A percentile compares a stretch with the other conserved stretches of the same genome.
Conservation (phyloP, 2,797 vertebrate genomes). For the Toxotes lorentzi region DNA sequence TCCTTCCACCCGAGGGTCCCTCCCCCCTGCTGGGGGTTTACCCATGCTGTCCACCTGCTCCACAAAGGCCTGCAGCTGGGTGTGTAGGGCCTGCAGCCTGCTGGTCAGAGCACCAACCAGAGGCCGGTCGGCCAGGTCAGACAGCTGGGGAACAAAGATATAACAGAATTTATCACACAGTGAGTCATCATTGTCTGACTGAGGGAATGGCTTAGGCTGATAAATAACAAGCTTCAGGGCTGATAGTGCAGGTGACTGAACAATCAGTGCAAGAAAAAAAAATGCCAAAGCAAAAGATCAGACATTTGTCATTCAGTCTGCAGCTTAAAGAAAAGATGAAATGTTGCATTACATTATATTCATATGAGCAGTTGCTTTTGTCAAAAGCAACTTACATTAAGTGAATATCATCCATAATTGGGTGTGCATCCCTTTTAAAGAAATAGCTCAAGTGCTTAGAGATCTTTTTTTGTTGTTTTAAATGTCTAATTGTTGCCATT, state of each 20-base stretch:
- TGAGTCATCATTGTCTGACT: background rate
- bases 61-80: slow-evolving; percentile 90
- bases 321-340: background rate
- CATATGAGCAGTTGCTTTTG: background rate
- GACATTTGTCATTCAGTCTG: slow-evolving; percentile 6
- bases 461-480: too few species aligned
- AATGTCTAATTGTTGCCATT: background rate
- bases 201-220: background rate
- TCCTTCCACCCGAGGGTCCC: slow-evolving; percentile 82
- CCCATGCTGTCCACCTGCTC: slow-evolving; percentile 89
- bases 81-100: slow-evolving; percentile 90
- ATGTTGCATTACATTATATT: background rate
- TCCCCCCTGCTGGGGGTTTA: slow-evolving; percentile 72
- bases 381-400: background rate
- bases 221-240: background rate
- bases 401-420: too few species aligned
- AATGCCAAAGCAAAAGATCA: background rate
- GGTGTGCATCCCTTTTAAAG: too few species aligned
- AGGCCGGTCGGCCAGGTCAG: slow-evolving; percentile 85
- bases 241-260: background rate
- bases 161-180: background rate
- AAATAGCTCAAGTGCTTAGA: too few species aligned
- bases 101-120: slow-evolving; percentile 91
- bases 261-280: background rate
- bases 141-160: slow-evolving; percentile 55